These are phyloP conservation scores for Clytia hemisphaerica DNA, from an alignment of 30 jellyfish, hydroid and myxozoan genomes.

Conservation along the genomic window DNA sequence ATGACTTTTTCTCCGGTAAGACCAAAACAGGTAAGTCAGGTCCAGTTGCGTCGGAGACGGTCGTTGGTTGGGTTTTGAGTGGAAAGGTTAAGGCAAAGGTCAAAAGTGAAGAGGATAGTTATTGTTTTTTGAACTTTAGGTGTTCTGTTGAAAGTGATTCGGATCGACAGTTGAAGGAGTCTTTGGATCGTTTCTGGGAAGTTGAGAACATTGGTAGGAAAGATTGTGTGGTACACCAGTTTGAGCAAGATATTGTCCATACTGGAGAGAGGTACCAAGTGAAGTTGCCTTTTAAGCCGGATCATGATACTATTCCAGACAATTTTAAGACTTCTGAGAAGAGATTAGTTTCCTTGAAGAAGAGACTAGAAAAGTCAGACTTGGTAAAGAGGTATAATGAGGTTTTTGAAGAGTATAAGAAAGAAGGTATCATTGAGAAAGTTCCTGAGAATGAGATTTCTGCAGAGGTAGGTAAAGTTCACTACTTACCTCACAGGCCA, in stretches of 20 bases:
- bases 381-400: background rate
- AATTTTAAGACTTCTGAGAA: background rate
- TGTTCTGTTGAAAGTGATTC: no score
- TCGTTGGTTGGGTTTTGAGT: no score
- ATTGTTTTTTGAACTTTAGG: no score
- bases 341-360: background rate
- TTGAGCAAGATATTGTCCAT: background rate
- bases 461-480: background rate
- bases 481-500: constrained; percentile 11
- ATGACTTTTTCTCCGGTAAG: no score
- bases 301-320: constrained; percentile 3
- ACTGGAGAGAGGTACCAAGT: background rate
- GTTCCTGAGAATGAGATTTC: background rate
- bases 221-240: background rate
- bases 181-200: background rate
- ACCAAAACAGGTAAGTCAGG: no score
- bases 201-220: background rate
- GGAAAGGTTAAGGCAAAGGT: no score
- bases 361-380: background rate
- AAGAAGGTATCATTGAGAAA: background rate
- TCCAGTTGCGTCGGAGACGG: no score
- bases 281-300: background rate
- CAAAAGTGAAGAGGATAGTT: no score
- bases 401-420: constrained; percentile 1
- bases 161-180: background rate